Percentiles rank a stretch among this genome's conserved stretches.
Conservation (phyloP, 1,140 invertebrate species). For the Anastrepha ludens region DNA sequence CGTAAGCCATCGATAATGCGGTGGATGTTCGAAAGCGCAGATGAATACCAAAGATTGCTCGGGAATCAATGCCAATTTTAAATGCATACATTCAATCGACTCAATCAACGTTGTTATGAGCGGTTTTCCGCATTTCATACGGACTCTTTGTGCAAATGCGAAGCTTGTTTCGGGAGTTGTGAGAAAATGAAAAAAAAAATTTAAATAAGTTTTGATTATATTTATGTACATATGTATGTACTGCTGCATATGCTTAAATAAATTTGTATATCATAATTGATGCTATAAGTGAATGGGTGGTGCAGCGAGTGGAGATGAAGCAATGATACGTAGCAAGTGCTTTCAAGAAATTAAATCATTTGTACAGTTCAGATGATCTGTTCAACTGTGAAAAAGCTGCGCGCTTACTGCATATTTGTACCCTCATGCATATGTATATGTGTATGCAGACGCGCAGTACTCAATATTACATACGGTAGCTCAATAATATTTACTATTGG, state of each 20-base stretch:
- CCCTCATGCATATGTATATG: not conserved
- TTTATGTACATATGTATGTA: no score
- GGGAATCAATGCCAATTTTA: conserved; percentile 1
- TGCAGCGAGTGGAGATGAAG: no score
- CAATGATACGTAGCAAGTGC: no score
- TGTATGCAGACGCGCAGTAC: not conserved
- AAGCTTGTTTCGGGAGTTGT: not conserved
- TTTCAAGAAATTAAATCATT: no score
- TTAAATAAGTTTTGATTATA: not conserved
- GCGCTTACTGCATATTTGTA: not conserved
- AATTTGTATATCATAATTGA: no score
- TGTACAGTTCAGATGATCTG: no score
- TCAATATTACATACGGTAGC: not conserved
- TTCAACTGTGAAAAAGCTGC: not conserved
- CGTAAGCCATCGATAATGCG: not conserved
- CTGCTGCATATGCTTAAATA: no score
- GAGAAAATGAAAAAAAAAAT: not conserved
- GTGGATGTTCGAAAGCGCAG: not conserved
- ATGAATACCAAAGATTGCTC: not conserved
- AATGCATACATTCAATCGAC: not conserved
- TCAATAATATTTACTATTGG: not conserved
- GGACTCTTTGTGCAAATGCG: not conserved
- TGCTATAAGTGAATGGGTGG: no score
- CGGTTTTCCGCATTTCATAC: not conserved
- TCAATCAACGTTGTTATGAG: not conserved